These are phyloP conservation scores for Epiperipatus broadwayi DNA, from an alignment of 2,888 invertebrate species.

Conservation along the genomic window DNA sequence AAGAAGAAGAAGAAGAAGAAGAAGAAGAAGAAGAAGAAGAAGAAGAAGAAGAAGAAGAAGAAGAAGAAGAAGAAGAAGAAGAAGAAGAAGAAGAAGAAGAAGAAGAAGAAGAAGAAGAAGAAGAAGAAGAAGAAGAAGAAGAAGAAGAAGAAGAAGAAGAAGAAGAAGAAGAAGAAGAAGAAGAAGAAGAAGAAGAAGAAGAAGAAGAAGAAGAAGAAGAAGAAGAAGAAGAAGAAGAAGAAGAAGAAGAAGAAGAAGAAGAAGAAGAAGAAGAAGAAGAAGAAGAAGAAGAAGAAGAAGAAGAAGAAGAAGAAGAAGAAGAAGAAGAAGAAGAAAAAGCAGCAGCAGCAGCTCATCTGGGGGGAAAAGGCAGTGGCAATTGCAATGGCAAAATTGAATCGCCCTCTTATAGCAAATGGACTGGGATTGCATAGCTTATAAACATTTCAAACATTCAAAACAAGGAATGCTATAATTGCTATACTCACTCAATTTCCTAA, in stretches of 20 bases:
- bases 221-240: slow-evolving; percentile 3
- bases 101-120: slow-evolving; percentile 3
- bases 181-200: slow-evolving; percentile 3
- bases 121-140: slow-evolving; percentile 3
- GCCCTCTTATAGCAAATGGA: too few relatives aligned
- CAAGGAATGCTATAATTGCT: too few relatives aligned
- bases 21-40: slow-evolving; percentile 3
- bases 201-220: slow-evolving; percentile 3
- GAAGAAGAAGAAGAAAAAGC: too few relatives aligned
- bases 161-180: slow-evolving; percentile 3
- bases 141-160: slow-evolving; percentile 3
- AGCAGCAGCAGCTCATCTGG: neutral
- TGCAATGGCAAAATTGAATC: too few relatives aligned
- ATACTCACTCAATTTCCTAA: too few relatives aligned
- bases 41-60: slow-evolving; percentile 3
- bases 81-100: slow-evolving; percentile 3
- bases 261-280: slow-evolving; percentile 3
- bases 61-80: slow-evolving; percentile 3
- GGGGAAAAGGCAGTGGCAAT: too few relatives aligned
- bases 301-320: slow-evolving; percentile 3
- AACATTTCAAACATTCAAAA: too few relatives aligned
- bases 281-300: slow-evolving; percentile 3
- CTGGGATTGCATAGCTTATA: too few relatives aligned
- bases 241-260: slow-evolving; percentile 3
- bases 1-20: slow-evolving; percentile 3